Evolutionary conservation across 1,140 invertebrate genomes (phyloP), one percentile per base, ranked within the genome.

Genomic region (Drosophila leontia): DNA sequence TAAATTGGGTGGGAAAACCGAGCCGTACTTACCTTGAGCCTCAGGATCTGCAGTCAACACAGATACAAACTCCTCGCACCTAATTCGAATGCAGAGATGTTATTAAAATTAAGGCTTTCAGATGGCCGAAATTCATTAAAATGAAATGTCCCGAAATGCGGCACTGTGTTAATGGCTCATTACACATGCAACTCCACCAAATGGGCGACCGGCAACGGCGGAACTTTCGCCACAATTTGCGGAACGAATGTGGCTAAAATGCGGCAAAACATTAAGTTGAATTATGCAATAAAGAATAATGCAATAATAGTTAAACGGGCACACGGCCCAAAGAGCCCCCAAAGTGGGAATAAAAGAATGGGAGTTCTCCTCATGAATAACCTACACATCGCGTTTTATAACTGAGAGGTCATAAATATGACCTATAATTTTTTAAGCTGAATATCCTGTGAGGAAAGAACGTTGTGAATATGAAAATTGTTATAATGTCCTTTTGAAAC

Each of bases 101-200:
- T 76, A 85, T 81, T 65, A 77, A 72, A 70, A 62, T 71, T 71
- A 84, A 53, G 69, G 39, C 57, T 75, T 75, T 77, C 77, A 70
- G 61, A 44, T 61, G 68, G 64, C 70, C 48, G 55, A 59, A 61
- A 44, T 71, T 63, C 58, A 79, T 69, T 45, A 62, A 64, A 78
- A 70, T 63, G 68, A 57, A 60, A 72, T 74, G 37, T 58, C 69
- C 69, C 41, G 59, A 75, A 68, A 75, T 74, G 51, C 79, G 78
- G 84, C 77, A 88, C 63, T 76, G 65, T 78, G 80, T 90, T 88
- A 88, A 88, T 88, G 84, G 88, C 77, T 90, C 85, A 84, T 90
- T 90, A 90, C 84, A 88, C 84, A 88, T 88, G 84, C 84, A 84
- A 88, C 85, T 72, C 62, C 63, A 74, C 74, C 76, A 63, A 56